Percentiles rank a stretch among this genome's conserved stretches.
phyloP scores from a whole-genome alignment of 2,797 vertebrate species.

The Pipistrellus nathusii region DNA sequence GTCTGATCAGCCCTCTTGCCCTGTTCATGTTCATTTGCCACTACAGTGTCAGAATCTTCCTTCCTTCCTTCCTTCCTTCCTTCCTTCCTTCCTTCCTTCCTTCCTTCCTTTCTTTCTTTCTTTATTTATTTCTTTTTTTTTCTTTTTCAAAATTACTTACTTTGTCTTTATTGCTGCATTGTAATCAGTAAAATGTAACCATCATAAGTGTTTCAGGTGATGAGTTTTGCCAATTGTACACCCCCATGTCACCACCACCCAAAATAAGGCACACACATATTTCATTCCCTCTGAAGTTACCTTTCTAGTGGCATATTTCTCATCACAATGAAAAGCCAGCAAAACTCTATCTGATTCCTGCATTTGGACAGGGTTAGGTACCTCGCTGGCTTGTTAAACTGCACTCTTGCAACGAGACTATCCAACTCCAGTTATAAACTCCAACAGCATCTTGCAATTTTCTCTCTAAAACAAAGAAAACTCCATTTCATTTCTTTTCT shows the following conservation, averaged over 20 bases:
- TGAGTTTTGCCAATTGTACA: background rate
- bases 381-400: slow-evolving; percentile 13
- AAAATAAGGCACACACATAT: background rate
- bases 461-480: slow-evolving; percentile 67
- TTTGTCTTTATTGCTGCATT: background rate
- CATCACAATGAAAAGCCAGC: background rate
- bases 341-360: background rate
- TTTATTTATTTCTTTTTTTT: background rate
- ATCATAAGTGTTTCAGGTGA: background rate
- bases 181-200: background rate
- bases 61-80: too few relatives aligned
- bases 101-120: too few relatives aligned
- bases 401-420: background rate
- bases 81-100: background rate
- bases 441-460: slow-evolving; percentile 64
- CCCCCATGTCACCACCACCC: background rate
- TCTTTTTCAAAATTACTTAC: background rate
- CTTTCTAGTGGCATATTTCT: background rate
- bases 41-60: background rate
- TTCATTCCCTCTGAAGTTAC: background rate
- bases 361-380: background rate
- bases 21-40: background rate
- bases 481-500: slow-evolving; percentile 68
- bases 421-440: slow-evolving; percentile 23
- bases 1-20: background rate